These are phyloP conservation scores for Trematomus bernacchii DNA, from an alignment of 2,797 vertebrate species.

Conservation along the genomic window DNA sequence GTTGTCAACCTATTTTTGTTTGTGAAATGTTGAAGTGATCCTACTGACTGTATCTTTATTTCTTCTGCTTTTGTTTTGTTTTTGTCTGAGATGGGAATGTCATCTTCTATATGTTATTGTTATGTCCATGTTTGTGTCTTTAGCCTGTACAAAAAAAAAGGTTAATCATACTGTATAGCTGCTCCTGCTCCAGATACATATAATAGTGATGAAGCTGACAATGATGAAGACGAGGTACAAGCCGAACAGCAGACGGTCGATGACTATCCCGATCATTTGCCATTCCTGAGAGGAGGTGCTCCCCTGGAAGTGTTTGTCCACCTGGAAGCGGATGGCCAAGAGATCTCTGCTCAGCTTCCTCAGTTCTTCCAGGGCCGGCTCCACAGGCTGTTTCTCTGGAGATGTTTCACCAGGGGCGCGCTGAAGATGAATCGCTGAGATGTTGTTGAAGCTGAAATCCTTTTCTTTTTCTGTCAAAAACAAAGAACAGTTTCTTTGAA, in stretches of 20 bases:
- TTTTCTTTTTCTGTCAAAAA: slow-evolving; percentile 1
- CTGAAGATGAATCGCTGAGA: background rate
- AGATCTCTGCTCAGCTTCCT: slow-evolving; percentile 67
- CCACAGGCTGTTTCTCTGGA: background rate
- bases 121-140: too few species aligned
- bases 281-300: slow-evolving; percentile 34
- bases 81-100: too few species aligned
- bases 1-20: too few species aligned
- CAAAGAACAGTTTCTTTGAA: background rate
- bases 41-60: too few species aligned
- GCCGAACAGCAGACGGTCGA: slow-evolving; percentile 76
- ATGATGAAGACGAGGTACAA: slow-evolving; percentile 72
- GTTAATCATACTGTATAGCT: slow-evolving; percentile 4
- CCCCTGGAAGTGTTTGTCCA: slow-evolving; percentile 61
- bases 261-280: slow-evolving; percentile 57
- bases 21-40: too few species aligned
- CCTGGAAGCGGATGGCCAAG: slow-evolving; percentile 59
- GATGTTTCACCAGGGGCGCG: too few species aligned
- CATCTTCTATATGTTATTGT: too few species aligned
- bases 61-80: too few species aligned
- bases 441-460: background rate
- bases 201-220: slow-evolving; percentile 70
- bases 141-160: too few species aligned
- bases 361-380: slow-evolving; percentile 57
- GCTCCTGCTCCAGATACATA: slow-evolving; percentile 52